Percentiles rank a stretch among this genome's conserved stretches.
These are phyloP conservation scores for Tangara arthus DNA, from an alignment of 2,797 vertebrate species.

Conservation along the genomic window DNA sequence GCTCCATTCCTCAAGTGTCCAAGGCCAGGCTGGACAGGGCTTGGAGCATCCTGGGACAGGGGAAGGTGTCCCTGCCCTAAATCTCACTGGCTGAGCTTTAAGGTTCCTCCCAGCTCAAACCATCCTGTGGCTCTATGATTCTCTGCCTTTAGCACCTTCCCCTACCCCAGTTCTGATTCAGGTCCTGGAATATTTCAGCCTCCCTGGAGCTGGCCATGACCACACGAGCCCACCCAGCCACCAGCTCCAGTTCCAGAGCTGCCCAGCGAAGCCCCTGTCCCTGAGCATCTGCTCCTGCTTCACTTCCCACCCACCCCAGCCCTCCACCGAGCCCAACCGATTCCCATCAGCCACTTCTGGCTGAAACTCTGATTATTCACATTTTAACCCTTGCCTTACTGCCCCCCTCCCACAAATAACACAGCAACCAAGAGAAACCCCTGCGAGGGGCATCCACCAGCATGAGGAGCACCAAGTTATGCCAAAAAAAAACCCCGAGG, in stretches of 20 bases:
- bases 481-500: accelerated
- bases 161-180: neutral
- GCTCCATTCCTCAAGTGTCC: neutral
- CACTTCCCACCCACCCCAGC: neutral
- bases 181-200: neutral
- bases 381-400: neutral
- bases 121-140: accelerated
- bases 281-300: neutral
- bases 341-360: neutral
- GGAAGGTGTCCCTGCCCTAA: neutral
- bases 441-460: neutral
- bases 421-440: neutral
- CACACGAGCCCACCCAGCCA: neutral
- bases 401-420: accelerated
- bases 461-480: accelerated
- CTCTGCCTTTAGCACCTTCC: neutral
- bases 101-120: neutral
- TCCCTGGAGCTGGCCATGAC: accelerated
- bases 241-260: neutral
- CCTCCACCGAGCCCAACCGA: accelerated
- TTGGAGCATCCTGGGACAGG: accelerated
- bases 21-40: neutral
- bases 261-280: too few species aligned
- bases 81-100: too few species aligned
- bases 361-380: neutral